Conservation (phyloP, 1,140 invertebrate genomes). For the Trichoplusia ni region DNA sequence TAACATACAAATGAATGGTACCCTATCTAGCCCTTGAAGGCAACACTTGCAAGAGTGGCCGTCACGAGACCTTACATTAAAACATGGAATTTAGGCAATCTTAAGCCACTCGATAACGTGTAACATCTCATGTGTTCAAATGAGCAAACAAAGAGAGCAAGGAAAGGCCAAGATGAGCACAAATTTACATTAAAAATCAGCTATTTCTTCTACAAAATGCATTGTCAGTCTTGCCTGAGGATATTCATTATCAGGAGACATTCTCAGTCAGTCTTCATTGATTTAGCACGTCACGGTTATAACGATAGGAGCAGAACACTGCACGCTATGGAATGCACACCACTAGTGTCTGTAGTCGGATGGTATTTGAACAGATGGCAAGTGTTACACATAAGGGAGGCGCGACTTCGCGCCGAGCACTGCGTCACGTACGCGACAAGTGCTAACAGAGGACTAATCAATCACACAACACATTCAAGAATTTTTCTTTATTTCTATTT, state of each 20-base stretch:
- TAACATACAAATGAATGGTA: slow-evolving; percentile 61
- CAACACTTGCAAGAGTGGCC: slow-evolving; percentile 58
- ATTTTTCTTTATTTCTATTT: slow-evolving; percentile 78
- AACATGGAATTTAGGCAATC: slow-evolving; percentile 48
- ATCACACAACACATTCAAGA: slow-evolving; percentile 78
- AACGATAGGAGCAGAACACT: slow-evolving; percentile 22
- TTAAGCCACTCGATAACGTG: slow-evolving; percentile 48
- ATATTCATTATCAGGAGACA: slow-evolving; percentile 37
- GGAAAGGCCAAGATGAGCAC: slow-evolving; percentile 56
- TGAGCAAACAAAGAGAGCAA: slow-evolving; percentile 65
- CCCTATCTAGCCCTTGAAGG: slow-evolving; percentile 49
- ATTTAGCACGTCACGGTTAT: slow-evolving; percentile 42
- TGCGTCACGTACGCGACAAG: slow-evolving; percentile 29
- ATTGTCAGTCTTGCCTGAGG: slow-evolving; percentile 58
- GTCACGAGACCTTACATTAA: slow-evolving; percentile 31
- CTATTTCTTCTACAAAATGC: slow-evolving; percentile 64
- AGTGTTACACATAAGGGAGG: slow-evolving; percentile 69
- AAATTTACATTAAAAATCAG: slow-evolving; percentile 49
- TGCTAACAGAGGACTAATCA: slow-evolving; percentile 64
- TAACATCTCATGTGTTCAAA: slow-evolving; percentile 69
- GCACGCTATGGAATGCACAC: slow-evolving; percentile 33
- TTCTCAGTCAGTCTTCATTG: slow-evolving; percentile 54
- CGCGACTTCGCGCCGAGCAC: slow-evolving; percentile 22
- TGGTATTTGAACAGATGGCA: slow-evolving; percentile 69
- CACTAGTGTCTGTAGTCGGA: slow-evolving; percentile 30